Evolutionary conservation across 1,140 invertebrate species (phyloP).

Genomic region (Drosophila lowei): DNA sequence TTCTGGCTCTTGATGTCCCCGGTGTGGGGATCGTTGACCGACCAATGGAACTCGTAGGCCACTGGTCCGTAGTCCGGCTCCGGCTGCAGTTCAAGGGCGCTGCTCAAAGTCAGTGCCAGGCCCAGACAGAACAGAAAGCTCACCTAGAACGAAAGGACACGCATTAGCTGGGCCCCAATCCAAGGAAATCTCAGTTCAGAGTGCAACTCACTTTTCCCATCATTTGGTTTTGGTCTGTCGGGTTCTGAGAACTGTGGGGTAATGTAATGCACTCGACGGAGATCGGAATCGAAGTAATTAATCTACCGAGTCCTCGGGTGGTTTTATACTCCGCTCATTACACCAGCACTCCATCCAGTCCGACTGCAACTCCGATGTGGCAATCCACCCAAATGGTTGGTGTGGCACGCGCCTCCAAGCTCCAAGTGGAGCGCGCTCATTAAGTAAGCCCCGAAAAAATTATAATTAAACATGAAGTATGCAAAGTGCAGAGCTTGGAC

Average conservation of each 20-base stretch:
- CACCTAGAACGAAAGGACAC: conserved; percentile 28
- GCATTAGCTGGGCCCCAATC: neutral
- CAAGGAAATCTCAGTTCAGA: no score
- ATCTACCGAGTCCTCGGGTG: conserved; percentile 64
- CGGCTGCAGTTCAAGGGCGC: conserved; percentile 54
- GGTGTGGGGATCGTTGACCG: conserved; percentile 85
- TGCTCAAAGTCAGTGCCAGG: conserved; percentile 25
- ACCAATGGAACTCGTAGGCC: conserved; percentile 85
- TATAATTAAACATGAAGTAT: conserved; percentile 67
- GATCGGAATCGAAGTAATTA: conserved; percentile 67
- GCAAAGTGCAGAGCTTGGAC: conserved; percentile 52
- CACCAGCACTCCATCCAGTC: conserved; percentile 10
- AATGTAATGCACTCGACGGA: conserved; percentile 60
- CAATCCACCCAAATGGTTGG: conserved; percentile 54
- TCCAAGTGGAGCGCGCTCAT: conserved; percentile 58
- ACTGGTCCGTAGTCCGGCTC: conserved; percentile 72
- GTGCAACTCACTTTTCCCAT: conserved; percentile 66
- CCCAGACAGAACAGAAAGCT: conserved; percentile 56
- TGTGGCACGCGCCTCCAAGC: conserved; percentile 50
- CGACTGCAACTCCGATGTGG: conserved; percentile 51
- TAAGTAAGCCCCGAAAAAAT: conserved; percentile 56
- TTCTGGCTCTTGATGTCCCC: conserved; percentile 86
- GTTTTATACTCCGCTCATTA: conserved; percentile 65
- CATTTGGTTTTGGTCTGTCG: conserved; percentile 19
- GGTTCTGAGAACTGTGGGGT: conserved; percentile 36